phyloP scores from a whole-genome alignment of 2,113 vertebrate genomes.

The Carassius gibelio region DNA sequence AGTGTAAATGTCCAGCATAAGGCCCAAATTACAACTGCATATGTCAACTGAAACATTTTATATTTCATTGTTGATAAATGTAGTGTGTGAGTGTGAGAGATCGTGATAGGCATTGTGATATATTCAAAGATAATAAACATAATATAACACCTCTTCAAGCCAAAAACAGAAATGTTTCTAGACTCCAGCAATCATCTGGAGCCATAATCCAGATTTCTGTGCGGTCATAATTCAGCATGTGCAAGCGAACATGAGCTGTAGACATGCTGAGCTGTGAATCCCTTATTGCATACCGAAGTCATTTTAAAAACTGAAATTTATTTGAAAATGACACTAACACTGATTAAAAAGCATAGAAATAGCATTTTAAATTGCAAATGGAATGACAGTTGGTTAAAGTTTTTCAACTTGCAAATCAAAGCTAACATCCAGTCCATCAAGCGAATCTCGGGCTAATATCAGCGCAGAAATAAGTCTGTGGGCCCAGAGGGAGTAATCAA shows the following conservation, averaged over 20 bases:
- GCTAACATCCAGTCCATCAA: slow-evolving; percentile 25
- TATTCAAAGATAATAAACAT: not conserved
- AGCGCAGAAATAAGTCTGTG: slow-evolving; percentile 30
- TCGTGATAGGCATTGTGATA: not conserved
- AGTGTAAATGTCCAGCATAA: slow-evolving; percentile 61
- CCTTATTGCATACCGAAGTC: not conserved
- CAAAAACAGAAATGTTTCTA: not conserved
- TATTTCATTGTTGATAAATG: slow-evolving; percentile 59
- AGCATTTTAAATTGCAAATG: not conserved
- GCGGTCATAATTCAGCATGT: not conserved
- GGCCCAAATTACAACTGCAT: slow-evolving; percentile 72
- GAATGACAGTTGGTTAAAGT: not conserved
- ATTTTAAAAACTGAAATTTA: slow-evolving; percentile 4
- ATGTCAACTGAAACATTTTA: slow-evolving; percentile 68
- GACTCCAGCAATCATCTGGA: not conserved
- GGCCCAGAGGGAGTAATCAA: slow-evolving; percentile 34
- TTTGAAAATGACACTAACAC: not conserved
- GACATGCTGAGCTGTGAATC: slow-evolving; percentile 22
- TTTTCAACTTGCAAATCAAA: slow-evolving; percentile 17
- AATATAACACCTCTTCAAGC: not conserved
- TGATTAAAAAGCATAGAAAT: slow-evolving; percentile 10
- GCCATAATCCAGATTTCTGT: slow-evolving; percentile 20
- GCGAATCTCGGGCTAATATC: not conserved
- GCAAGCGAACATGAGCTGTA: slow-evolving; percentile 10
- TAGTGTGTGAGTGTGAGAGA: not conserved